Percentiles rank a stretch among this genome's conserved stretches.
phyloP scores from a whole-genome alignment of 2,888 invertebrate species.

The Gymnosoma rotundatum region DNA sequence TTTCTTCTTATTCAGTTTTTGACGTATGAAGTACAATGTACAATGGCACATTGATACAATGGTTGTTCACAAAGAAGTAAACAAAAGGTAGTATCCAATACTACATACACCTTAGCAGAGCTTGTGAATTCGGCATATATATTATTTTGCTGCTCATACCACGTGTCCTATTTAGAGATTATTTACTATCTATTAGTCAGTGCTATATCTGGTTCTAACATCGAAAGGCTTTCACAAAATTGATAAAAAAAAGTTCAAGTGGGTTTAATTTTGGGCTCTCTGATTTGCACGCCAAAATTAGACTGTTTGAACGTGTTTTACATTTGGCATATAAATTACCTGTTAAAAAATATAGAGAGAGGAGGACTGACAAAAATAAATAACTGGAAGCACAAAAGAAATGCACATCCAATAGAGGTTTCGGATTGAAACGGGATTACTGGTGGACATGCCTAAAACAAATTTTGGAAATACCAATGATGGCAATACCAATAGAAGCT shows the following conservation, averaged over 20 bases:
- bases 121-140: no score
- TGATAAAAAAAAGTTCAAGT: not conserved
- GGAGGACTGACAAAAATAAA: not conserved
- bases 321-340: conserved; percentile 2
- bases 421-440: not conserved
- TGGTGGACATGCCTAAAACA: not conserved
- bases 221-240: not conserved
- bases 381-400: not conserved
- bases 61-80: no score
- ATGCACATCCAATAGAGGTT: not conserved
- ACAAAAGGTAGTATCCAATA: no score
- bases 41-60: no score
- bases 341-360: not conserved
- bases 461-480: not conserved
- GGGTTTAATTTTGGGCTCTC: not conserved
- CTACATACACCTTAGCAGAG: no score
- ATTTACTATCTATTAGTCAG: not conserved
- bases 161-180: no score
- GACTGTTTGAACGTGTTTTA: not conserved
- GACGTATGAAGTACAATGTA: no score
- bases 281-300: conserved; percentile 1
- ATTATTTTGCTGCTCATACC: no score
- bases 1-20: no score
- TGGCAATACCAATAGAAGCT: not conserved
- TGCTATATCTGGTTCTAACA: not conserved